Conservation (phyloP, 2,797 vertebrate genomes). For the Scyliorhinus canicula region DNA sequence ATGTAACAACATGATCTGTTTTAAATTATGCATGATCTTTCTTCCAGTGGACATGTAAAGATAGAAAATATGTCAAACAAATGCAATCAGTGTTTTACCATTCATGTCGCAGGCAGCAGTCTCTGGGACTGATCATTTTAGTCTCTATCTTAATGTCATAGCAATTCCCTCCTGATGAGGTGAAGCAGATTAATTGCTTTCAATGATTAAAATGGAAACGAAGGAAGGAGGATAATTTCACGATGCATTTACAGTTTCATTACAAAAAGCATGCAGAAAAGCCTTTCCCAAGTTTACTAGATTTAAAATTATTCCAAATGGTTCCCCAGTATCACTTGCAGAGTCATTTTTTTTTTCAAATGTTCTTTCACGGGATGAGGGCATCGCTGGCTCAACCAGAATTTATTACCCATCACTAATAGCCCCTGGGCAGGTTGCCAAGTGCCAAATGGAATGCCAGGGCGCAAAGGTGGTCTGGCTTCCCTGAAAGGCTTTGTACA, state of each 20-base stretch:
- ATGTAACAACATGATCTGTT: slow-evolving; percentile 22
- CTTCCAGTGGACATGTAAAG: background rate
- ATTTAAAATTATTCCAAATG: background rate
- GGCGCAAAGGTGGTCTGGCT: background rate
- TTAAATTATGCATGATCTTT: slow-evolving; percentile 27
- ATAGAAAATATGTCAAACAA: background rate
- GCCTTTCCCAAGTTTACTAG: background rate
- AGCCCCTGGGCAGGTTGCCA: too few species aligned
- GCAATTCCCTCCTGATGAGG: slow-evolving; percentile 11
- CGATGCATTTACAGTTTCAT: background rate
- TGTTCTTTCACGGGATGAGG: too few species aligned
- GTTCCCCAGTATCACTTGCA: background rate
- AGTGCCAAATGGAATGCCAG: background rate
- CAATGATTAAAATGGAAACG: background rate
- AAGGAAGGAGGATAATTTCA: background rate
- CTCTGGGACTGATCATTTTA: background rate
- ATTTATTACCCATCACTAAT: too few species aligned
- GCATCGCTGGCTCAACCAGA: too few species aligned
- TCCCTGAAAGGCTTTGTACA: background rate
- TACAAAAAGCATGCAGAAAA: background rate
- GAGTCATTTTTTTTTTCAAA: background rate
- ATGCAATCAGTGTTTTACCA: background rate
- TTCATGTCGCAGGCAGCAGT: background rate
- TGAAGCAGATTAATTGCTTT: background rate
- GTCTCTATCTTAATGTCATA: background rate